Evolutionary conservation across 2,888 invertebrate genomes (phyloP).

Genomic region (Folsomia manolachei): DNA sequence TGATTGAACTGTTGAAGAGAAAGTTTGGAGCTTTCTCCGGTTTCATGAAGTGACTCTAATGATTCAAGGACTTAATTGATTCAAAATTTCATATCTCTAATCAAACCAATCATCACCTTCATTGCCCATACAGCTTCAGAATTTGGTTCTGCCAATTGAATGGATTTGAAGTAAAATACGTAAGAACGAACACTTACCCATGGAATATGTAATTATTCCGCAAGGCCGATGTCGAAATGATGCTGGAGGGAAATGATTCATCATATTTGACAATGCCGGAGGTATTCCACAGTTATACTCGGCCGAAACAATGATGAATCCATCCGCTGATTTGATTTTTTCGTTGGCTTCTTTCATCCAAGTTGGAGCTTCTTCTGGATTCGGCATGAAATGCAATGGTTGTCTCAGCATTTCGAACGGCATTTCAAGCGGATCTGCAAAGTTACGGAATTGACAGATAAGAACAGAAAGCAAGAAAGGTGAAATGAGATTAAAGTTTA

Average conservation of each 20-base stretch:
- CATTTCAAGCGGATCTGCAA: slow-evolving; percentile 54
- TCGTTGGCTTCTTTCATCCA: slow-evolving; percentile 52
- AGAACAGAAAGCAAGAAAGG: no score
- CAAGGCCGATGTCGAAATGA: slow-evolving; percentile 54
- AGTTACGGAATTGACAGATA: not conserved
- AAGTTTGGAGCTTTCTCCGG: no score
- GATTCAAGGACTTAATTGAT: no score
- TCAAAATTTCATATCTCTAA: no score
- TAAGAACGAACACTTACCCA: slow-evolving; percentile 52
- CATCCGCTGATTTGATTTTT: slow-evolving; percentile 54
- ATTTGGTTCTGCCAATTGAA: no score
- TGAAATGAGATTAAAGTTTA: slow-evolving; percentile 2
- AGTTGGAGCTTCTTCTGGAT: slow-evolving; percentile 52
- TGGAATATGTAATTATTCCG: slow-evolving; percentile 53
- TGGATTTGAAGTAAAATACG: no score
- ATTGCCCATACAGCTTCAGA: no score
- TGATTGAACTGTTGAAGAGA: no score
- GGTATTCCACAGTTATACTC: slow-evolving; percentile 56
- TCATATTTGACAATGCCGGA: slow-evolving; percentile 56
- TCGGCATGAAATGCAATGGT: slow-evolving; percentile 52
- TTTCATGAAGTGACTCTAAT: no score
- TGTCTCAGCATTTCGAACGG: slow-evolving; percentile 52
- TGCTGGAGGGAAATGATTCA: slow-evolving; percentile 56
- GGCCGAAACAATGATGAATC: slow-evolving; percentile 55
- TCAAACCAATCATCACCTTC: no score